These are phyloP conservation scores for Rambutsinella grinnellia DNA, from an alignment of 2,888 invertebrate genomes.

Conservation along the genomic window DNA sequence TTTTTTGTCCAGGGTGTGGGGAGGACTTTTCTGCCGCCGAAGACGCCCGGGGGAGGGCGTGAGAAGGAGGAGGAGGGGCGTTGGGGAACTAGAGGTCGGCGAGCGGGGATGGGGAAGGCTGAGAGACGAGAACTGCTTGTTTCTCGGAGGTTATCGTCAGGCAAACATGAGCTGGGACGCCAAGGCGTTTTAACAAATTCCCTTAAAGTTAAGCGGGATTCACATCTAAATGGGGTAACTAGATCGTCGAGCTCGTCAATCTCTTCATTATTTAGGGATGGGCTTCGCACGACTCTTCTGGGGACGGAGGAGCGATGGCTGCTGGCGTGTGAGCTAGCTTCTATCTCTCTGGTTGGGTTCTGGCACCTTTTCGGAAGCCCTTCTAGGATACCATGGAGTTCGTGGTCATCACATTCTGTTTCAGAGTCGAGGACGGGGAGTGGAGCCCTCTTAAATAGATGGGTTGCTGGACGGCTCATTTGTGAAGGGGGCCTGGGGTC, in stretches of 20 bases:
- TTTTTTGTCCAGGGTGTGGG: conserved; percentile 46
- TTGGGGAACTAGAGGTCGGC: conserved; percentile 26
- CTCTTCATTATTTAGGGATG: conserved; percentile 11
- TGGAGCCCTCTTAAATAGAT: conserved; percentile 22
- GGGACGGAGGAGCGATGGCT: background rate
- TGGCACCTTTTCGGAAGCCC: conserved; percentile 32
- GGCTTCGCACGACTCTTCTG: background rate
- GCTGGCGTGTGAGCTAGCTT: conserved; percentile 12
- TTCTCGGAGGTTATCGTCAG: background rate
- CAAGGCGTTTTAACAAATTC: conserved; percentile 62
- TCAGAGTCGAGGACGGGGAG: conserved; percentile 30
- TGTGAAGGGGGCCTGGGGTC: conserved; percentile 7
- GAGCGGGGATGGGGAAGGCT: conserved; percentile 31
- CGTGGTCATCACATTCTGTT: conserved; percentile 25
- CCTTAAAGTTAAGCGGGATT: conserved; percentile 50
- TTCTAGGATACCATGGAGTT: conserved; percentile 30
- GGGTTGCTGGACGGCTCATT: conserved; percentile 6
- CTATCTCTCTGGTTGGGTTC: conserved; percentile 43
- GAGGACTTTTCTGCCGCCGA: conserved; percentile 47
- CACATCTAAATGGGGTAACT: conserved; percentile 21
- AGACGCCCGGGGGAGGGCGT: conserved; percentile 36
- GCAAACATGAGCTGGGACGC: conserved; percentile 38
- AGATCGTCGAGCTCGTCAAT: conserved; percentile 35
- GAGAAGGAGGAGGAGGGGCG: conserved; percentile 29
- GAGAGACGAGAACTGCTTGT: conserved; percentile 24